phyloP scores from a whole-genome alignment of 2,888 invertebrate species.

The Cataglyphis altisquamis region DNA sequence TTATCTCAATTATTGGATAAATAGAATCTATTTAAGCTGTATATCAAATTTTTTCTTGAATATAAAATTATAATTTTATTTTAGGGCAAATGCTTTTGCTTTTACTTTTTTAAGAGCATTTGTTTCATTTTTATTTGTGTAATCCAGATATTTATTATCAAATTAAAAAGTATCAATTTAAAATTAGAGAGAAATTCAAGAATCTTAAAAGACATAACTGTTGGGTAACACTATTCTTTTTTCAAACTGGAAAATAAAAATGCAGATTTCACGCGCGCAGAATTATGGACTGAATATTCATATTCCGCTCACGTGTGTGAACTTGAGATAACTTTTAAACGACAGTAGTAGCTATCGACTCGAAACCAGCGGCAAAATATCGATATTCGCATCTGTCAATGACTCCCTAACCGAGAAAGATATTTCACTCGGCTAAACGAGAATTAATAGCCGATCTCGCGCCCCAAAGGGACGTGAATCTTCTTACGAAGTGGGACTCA shows the following conservation, averaged over 20 bases:
- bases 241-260: conserved; percentile 20
- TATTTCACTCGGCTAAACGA: conserved; percentile 57
- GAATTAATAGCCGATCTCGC: conserved; percentile 59
- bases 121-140: neutral
- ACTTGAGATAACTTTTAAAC: conserved; percentile 52
- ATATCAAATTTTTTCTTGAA: neutral
- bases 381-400: conserved; percentile 53
- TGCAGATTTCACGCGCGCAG: neutral
- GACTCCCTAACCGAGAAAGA: conserved; percentile 67
- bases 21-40: neutral
- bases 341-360: conserved; percentile 32
- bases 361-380: conserved; percentile 61
- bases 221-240: neutral
- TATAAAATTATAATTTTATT: neutral
- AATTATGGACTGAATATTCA: conserved; percentile 31
- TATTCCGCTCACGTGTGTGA: conserved; percentile 11
- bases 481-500: neutral
- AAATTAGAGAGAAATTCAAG: neutral
- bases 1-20: neutral
- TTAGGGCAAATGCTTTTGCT: neutral
- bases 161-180: neutral
- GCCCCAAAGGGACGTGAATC: conserved; percentile 17
- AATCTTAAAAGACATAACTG: neutral
- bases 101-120: neutral
- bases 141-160: neutral